Conservation (phyloP, 2,113 vertebrate species). For the Ictalurus punctatus region DNA sequence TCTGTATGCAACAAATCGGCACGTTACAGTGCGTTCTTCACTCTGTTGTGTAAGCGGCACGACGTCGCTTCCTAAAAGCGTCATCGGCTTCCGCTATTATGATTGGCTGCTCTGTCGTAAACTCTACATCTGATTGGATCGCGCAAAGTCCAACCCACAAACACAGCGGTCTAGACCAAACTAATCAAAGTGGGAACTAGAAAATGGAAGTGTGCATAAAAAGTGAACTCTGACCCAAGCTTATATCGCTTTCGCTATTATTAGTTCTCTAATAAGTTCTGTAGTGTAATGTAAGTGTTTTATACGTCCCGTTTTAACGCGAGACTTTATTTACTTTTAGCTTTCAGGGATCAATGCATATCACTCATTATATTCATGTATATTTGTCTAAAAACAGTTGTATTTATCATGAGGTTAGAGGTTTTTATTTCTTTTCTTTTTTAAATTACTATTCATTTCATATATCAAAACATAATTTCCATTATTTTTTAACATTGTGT, state of each 20-base stretch:
- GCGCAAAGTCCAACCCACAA: neutral
- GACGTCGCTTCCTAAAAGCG: slow-evolving; percentile 29
- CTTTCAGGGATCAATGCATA: neutral
- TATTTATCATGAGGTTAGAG: neutral
- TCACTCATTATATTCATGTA: neutral
- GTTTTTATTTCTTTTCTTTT: no score
- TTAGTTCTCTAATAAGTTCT: no score
- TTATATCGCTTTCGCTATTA: no score
- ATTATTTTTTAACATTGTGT: neutral
- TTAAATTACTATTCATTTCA: no score
- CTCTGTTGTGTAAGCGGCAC: neutral
- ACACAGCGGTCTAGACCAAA: neutral
- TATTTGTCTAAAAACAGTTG: neutral
- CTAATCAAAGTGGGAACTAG: neutral
- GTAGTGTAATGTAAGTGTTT: neutral
- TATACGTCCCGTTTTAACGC: neutral
- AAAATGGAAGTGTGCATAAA: neutral
- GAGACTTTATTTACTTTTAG: neutral
- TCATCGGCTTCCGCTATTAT: neutral
- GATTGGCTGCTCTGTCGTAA: slow-evolving; percentile 37
- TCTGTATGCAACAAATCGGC: neutral
- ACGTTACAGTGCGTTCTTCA: neutral
- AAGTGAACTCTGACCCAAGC: no score
- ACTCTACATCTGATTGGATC: slow-evolving; percentile 24
- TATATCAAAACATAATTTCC: neutral